phyloP scores from a whole-genome alignment of 2,888 invertebrate genomes.

The Arge pagana region DNA sequence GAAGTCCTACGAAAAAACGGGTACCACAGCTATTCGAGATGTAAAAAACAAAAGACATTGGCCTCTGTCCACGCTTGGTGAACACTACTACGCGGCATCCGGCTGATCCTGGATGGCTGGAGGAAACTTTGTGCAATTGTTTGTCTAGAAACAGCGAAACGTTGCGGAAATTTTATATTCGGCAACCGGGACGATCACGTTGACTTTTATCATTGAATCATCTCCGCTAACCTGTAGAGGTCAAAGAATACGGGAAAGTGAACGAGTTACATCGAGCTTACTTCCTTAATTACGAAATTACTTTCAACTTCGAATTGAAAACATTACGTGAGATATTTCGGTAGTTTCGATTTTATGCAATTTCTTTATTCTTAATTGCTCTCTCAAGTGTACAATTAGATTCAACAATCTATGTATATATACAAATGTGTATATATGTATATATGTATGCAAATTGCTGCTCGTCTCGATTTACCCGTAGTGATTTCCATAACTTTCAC shows the following conservation, averaged over 20 bases:
- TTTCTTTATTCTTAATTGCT: constrained; percentile 15
- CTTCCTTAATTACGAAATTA: constrained; percentile 7
- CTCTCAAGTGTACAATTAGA: constrained; percentile 13
- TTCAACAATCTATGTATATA: constrained; percentile 9
- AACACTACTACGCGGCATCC: constrained; percentile 14
- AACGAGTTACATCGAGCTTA: constrained; percentile 5
- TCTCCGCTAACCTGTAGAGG: constrained; percentile 9
- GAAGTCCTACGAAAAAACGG: constrained; percentile 9
- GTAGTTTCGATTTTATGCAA: constrained; percentile 20
- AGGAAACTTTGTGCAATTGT: not conserved
- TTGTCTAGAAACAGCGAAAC: too few relatives aligned
- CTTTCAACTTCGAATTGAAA: constrained; percentile 10
- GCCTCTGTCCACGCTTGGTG: constrained; percentile 6
- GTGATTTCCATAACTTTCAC: constrained; percentile 16
- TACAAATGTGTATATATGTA: constrained; percentile 1
- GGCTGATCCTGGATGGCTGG: constrained; percentile 12
- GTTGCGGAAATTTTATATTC: constrained; percentile 7
- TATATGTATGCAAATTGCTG: not conserved
- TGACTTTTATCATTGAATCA: constrained; percentile 11
- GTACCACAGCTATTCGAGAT: constrained; percentile 4
- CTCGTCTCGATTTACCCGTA: not conserved
- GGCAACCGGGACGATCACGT: constrained; percentile 4
- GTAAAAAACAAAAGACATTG: constrained; percentile 17
- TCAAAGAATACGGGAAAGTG: constrained; percentile 15
- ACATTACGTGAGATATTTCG: constrained; percentile 11